Conservation (phyloP, 2,797 vertebrate genomes). For the Enteromius paludinosus region DNA sequence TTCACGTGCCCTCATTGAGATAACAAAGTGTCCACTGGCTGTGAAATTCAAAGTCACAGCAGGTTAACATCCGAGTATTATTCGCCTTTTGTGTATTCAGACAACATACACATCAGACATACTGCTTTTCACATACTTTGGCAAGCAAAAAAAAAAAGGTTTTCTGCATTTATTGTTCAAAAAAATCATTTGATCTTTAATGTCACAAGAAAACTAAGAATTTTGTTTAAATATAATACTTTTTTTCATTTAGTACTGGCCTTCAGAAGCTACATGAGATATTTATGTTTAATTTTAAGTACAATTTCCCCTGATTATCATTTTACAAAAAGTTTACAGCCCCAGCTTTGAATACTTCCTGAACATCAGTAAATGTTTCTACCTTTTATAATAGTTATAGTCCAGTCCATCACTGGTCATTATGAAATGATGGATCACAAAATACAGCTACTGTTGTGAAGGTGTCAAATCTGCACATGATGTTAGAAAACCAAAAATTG, state of each 20-base stretch:
- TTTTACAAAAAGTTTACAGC: background rate
- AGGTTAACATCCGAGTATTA: slow-evolving; percentile 28
- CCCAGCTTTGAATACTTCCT: background rate
- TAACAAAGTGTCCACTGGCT: background rate
- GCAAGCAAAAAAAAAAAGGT: background rate
- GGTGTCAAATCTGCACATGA: too few species aligned
- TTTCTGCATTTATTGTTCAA: background rate
- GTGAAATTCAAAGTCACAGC: slow-evolving; percentile 6
- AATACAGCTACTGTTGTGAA: background rate
- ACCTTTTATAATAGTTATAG: background rate
- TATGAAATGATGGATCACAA: background rate
- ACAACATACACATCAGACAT: background rate
- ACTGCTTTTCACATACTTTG: background rate
- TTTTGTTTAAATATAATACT: background rate
- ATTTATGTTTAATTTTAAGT: background rate
- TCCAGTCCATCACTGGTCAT: background rate
- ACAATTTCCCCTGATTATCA: background rate
- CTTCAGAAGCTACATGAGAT: background rate
- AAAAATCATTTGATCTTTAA: background rate
- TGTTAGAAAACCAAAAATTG: background rate
- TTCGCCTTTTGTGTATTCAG: background rate
- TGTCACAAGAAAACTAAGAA: background rate
- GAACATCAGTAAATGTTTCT: background rate
- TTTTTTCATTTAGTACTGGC: background rate
- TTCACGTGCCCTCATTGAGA: background rate